These are phyloP conservation scores for Engraulis encrasicolus DNA, from an alignment of 2,113 vertebrate species.

Conservation along the genomic window DNA sequence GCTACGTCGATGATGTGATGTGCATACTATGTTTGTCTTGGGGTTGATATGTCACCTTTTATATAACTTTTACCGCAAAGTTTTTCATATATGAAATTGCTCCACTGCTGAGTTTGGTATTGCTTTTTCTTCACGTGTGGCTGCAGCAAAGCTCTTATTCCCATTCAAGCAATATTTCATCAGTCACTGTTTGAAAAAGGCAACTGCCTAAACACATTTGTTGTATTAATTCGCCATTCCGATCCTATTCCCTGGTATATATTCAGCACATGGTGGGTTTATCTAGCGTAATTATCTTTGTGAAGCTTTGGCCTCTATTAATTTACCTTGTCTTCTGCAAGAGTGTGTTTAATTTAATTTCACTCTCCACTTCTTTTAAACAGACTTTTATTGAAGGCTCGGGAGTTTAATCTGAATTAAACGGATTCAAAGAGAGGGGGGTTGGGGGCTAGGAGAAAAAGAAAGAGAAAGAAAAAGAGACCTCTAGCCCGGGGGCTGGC, in stretches of 20 bases:
- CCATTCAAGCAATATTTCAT: neutral
- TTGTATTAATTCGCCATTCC: conserved; percentile 23
- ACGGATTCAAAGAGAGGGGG: conserved; percentile 60
- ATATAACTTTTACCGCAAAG: neutral
- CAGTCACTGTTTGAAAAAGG: neutral
- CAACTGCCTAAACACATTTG: neutral
- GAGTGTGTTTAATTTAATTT: conserved; percentile 11
- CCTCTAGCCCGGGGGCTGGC: conserved; percentile 46
- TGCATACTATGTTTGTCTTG: neutral
- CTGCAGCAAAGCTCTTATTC: neutral
- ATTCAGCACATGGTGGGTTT: conserved; percentile 24
- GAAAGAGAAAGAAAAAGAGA: neutral
- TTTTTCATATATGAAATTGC: too few relatives aligned
- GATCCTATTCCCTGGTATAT: neutral
- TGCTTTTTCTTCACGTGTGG: too few relatives aligned
- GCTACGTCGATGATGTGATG: too few relatives aligned
- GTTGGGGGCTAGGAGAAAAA: neutral
- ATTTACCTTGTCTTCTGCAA: conserved; percentile 11
- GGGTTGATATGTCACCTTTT: neutral
- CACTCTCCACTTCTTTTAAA: neutral
- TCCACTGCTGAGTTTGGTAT: too few relatives aligned
- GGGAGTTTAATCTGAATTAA: conserved; percentile 59
- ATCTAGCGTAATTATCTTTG: conserved; percentile 21
- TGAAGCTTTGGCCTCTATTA: neutral
- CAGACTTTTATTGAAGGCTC: conserved; percentile 38